Base-by-base conservation (phyloP, 2,113 vertebrate genomes). In the Elephantulus edwardii region DNA sequence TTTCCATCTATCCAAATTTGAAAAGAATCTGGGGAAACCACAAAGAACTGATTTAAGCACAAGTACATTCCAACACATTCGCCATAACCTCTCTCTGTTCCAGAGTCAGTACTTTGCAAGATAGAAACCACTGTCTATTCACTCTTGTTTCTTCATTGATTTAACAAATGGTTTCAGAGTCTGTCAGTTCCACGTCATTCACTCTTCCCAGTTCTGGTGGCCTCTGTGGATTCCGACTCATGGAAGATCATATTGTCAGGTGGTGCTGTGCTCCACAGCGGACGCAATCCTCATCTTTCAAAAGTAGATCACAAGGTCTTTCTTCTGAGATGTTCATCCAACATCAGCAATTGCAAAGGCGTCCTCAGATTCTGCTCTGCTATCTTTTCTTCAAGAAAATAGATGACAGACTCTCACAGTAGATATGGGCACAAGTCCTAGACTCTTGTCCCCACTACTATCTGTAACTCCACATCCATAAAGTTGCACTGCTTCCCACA, bases 1-100 rank as follows among this genome's bases (percentile, higher is more conserved):
- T 83, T 94, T 50, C 80, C 28, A 50, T 56, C 60, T 90, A 88
- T 79, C 52, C 90, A 52, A 88, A 90, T 88, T 85, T 16, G 5
- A 46, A 48, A 56, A 46, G 50, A 62, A 48, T 7, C 8, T 48
- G 20, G 46, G 38, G 80, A 88, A 90, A 75, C 20, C 78, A 64
- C 56, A n/a, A 81, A 83, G 33, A 66, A 71, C 20, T 11, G 35
- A 70, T 30, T 83, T 83, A 88, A 70, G 20, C 50, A 81, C 30
- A 38, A 72, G 86, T 75, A 46, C 28, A 14, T 26, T 22, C 72
- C 8, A 77, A 85, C 3, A 11, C 62, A 62, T 70, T 54, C 20
- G 14, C 48, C 8, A 50, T 50, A 50, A 16, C 48, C 48, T 50
- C 48, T 10, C n/a, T n/a, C n/a, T 71, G 24, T 77, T 92, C 91